Evolutionary conservation across 2,113 vertebrate species (phyloP).

Genomic region (Chamaea fasciata): DNA sequence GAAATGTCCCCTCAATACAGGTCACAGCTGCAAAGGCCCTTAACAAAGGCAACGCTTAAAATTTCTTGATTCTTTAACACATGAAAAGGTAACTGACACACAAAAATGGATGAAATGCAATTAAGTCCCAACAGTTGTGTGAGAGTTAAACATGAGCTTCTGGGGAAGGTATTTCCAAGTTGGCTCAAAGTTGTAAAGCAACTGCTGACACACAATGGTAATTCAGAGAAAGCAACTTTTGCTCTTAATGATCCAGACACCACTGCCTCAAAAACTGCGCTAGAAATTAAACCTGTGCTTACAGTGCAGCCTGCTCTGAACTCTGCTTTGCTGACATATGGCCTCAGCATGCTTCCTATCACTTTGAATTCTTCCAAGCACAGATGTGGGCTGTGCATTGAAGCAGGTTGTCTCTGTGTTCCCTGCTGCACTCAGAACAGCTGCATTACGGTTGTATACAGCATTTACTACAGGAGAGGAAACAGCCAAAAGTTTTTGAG

Average conservation of each 20-base stretch:
- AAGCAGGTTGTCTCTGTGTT: background rate
- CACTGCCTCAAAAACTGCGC: background rate
- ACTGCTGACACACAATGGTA: background rate
- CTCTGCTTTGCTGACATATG: background rate
- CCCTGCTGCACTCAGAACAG: background rate
- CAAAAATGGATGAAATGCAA: background rate
- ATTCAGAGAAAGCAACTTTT: background rate
- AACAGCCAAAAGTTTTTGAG: background rate
- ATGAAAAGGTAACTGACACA: background rate
- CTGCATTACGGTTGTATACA: background rate
- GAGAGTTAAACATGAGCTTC: background rate
- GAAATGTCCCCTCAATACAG: background rate
- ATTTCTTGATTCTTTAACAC: background rate
- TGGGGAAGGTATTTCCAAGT: background rate
- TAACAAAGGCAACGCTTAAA: background rate
- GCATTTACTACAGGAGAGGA: background rate
- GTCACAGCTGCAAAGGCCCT: background rate
- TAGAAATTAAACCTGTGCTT: background rate
- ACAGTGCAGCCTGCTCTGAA: background rate
- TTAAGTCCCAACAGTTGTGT: background rate
- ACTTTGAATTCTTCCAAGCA: background rate
- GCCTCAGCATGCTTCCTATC: background rate
- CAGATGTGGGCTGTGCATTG: background rate
- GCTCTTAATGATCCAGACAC: background rate
- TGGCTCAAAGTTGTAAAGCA: background rate